A percentile compares a stretch with the other conserved stretches of the same genome.
Evolutionary conservation across 2,888 invertebrate genomes (phyloP).

Genomic region (Drosophila buzzatii): DNA sequence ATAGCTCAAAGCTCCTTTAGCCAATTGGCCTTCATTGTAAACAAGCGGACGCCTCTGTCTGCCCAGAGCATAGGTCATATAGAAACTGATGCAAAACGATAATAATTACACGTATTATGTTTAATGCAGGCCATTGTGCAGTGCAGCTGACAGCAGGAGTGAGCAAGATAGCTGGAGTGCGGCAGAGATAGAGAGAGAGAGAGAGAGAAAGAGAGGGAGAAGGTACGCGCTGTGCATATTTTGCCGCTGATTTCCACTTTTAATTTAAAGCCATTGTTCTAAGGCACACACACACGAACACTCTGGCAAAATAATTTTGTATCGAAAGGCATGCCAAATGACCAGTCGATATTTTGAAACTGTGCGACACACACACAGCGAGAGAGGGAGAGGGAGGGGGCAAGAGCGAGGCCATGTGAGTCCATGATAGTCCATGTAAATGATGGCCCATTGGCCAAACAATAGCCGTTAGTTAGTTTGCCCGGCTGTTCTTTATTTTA

Average conservation of each 20-base stretch:
- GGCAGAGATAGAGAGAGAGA: neutral
- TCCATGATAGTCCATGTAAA: constrained; percentile 49
- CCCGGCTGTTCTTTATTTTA: constrained; percentile 15
- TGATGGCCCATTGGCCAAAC: constrained; percentile 60
- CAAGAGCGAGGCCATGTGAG: neutral
- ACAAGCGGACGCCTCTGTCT: constrained; percentile 46
- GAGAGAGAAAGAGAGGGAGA: neutral
- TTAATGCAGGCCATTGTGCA: constrained; percentile 59
- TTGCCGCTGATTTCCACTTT: constrained; percentile 72
- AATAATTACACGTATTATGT: constrained; percentile 79
- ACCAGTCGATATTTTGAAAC: constrained; percentile 47
- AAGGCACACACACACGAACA: constrained; percentile 50
- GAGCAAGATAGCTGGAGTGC: neutral
- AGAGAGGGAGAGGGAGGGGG: neutral
- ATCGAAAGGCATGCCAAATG: constrained; percentile 42
- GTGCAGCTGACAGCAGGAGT: constrained; percentile 4
- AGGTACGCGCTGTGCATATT: constrained; percentile 43
- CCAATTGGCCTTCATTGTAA: neutral
- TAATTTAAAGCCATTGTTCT: constrained; percentile 78
- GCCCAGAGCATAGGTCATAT: constrained; percentile 27
- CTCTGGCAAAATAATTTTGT: constrained; percentile 35
- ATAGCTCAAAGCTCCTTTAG: too few species aligned
- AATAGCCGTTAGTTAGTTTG: constrained; percentile 77
- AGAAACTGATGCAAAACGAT: constrained; percentile 73
- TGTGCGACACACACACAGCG: neutral